phyloP scores from a whole-genome alignment of 2,797 vertebrate genomes.

The Phataginus tricuspis region DNA sequence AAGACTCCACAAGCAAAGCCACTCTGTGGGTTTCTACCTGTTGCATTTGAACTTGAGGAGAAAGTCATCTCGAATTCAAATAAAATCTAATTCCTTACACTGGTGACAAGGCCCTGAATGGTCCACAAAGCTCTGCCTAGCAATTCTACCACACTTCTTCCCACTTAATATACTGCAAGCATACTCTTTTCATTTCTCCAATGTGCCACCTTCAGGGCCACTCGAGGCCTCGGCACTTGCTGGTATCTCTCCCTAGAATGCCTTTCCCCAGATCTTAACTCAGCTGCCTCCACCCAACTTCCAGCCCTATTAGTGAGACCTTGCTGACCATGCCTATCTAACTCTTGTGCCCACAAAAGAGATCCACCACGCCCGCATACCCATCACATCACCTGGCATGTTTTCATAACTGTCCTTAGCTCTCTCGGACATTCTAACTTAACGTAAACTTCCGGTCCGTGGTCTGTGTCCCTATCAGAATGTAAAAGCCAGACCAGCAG shows the following conservation, averaged over 20 bases:
- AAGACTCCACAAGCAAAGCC: background rate
- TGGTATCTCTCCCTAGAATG: background rate
- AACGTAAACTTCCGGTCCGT: background rate
- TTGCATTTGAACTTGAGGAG: background rate
- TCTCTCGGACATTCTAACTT: background rate
- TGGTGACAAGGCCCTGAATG: background rate
- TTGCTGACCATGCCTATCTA: background rate
- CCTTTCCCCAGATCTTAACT: background rate
- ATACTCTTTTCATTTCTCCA: background rate
- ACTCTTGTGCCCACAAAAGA: background rate
- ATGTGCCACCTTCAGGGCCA: background rate
- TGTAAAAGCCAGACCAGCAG: background rate
- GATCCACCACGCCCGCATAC: background rate
- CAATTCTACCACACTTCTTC: background rate
- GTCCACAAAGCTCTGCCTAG: background rate
- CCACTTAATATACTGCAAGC: background rate
- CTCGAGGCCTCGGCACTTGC: background rate
- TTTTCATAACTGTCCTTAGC: too few relatives aligned
- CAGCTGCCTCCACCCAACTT: background rate
- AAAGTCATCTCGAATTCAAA: background rate
- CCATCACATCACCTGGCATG: background rate
- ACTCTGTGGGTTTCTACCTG: background rate
- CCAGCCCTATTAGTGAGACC: background rate
- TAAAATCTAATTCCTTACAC: background rate
- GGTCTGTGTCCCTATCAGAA: background rate